Base-by-base conservation (phyloP, 2,113 vertebrate genomes). In the Aspiorhynchus laticeps region DNA sequence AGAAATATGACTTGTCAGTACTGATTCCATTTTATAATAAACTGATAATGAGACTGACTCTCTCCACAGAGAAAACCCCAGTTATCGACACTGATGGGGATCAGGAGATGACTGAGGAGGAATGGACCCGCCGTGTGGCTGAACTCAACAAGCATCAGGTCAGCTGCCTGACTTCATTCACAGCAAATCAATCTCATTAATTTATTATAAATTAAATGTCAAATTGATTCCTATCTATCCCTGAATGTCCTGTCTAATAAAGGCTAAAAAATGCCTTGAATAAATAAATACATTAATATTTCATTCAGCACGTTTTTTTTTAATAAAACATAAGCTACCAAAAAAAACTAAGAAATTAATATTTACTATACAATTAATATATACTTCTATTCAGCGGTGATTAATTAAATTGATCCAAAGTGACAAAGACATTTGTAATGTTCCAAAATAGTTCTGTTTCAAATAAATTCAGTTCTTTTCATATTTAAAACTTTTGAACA, bases 81-180 rank as follows among this genome's bases (percentile, higher is more conserved):
- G 92, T 90, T 86, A 87, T 91, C 51, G 92, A 93, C 85, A 91
- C 88, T 80, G 91, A 93, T 46, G 86, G 88, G 36, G 94, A 92
- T 33, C 93, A 95, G 56, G 94, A 96, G 90, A 94, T 98, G 95
- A 96, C 96, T n/a, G 97, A 98, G 91, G 97, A 97, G 88, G 97
- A 98, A 91, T 95, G 97, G 95, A 96, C 95, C 88, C 96, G 95
- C 89, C 97, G 97, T 0, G 93, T 97, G 89, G 96, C 98, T 69
- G 97, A 98, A 74, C 95, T 98, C 92, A 98, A 98, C 91, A 99
- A 99, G 91, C 97, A 99, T 89, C 98, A 99, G 97, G 98, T 99
- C 77, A 89, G 88, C 2, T 90, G 77, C 38, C 17, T 71, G 17
- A 19, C 11, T 26, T 53, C 8, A 56, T 31, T 75, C 24, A 8